Conservation (phyloP, 2,888 invertebrate species). For the Lysandra coridon region DNA sequence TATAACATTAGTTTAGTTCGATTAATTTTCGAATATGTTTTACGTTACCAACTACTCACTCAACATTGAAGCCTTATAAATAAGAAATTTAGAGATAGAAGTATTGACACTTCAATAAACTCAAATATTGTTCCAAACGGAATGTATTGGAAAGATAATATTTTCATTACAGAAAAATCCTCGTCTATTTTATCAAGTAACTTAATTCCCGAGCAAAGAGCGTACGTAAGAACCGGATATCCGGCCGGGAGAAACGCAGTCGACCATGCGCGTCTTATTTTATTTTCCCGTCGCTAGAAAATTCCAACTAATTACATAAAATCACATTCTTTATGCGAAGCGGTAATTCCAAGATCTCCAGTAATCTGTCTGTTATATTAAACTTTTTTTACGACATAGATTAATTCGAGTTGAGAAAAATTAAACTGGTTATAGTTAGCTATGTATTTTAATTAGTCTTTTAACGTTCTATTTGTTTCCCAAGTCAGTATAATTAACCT, state of each 20-base stretch:
- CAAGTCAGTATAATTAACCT: too few species aligned
- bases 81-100: background rate
- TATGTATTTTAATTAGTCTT: too few species aligned
- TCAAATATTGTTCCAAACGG: background rate
- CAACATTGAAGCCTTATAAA: too few species aligned
- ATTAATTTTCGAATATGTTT: too few species aligned
- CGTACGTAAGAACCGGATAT: constrained; percentile 59
- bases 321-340: background rate
- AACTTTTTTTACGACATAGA: background rate
- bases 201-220: constrained; percentile 54
- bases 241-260: constrained; percentile 60
- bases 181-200: constrained; percentile 35
- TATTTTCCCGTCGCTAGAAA: constrained; percentile 45
- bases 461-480: too few species aligned
- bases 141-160: constrained; percentile 20
- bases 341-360: background rate
- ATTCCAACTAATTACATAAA: constrained; percentile 32
- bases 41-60: too few species aligned
- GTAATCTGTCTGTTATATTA: background rate
- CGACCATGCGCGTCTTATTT: constrained; percentile 54
- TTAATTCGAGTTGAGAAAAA: background rate
- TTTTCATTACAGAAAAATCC: constrained; percentile 23
- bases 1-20: too few species aligned
- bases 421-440: too few species aligned
- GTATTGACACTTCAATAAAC: background rate